phyloP scores from a whole-genome alignment of 2,113 vertebrate species.

The Pao palembangensis region DNA sequence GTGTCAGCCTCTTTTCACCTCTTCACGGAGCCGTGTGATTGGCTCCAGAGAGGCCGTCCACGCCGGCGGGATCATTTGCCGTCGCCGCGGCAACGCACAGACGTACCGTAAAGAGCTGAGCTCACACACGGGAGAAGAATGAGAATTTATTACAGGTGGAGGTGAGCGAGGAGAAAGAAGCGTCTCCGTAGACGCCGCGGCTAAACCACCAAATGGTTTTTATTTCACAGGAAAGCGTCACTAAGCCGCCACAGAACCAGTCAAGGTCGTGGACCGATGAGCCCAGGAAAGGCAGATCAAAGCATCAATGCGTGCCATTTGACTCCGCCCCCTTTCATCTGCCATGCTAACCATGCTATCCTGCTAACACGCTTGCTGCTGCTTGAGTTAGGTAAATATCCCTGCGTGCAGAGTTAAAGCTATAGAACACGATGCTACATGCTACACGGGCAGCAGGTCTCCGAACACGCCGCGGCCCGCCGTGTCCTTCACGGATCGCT shows the following conservation, averaged over 20 bases:
- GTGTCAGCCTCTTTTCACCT: slow-evolving; percentile 18
- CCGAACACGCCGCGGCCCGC: slow-evolving; percentile 16
- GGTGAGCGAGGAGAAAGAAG: not conserved
- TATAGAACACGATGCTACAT: not conserved
- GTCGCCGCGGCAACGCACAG: not conserved
- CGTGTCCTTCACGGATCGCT: slow-evolving; percentile 50
- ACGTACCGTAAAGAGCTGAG: not conserved
- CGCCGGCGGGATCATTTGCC: not conserved
- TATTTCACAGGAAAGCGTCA: no score
- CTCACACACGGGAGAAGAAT: not conserved
- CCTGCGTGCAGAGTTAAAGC: no score
- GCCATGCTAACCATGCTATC: no score
- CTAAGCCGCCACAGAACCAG: no score
- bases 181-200: no score
- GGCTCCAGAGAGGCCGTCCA: slow-evolving; percentile 3
- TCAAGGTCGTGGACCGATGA: no score
- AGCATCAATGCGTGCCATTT: no score
- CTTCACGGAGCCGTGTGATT: not conserved
- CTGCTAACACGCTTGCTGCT: no score
- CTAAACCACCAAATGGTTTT: no score
- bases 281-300: no score
- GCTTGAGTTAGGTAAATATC: no score
- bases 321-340: no score
- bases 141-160: not conserved
- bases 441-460: not conserved